Evolutionary conservation across 2,797 vertebrate species (phyloP).

Genomic region (Cyclopterus lumpus): DNA sequence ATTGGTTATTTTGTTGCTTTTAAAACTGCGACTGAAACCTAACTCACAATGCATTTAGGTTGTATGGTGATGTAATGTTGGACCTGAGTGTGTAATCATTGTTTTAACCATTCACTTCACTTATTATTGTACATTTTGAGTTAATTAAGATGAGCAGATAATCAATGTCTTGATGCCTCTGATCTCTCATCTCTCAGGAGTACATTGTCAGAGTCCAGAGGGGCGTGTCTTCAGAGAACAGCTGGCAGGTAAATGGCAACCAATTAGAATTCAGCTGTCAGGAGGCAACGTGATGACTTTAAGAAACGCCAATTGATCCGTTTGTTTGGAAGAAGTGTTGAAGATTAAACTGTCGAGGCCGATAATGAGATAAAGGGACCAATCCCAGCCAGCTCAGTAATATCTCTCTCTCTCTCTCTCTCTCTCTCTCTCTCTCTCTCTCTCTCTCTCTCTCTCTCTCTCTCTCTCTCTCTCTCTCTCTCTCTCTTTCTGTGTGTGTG

Average conservation of each 20-base stretch:
- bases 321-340: neutral
- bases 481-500: conserved; percentile 1
- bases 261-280: neutral
- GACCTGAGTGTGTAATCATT: neutral
- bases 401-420: no score
- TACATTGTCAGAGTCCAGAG: conserved; percentile 97
- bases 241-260: conserved; percentile 91
- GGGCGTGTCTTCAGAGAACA: conserved; percentile 93
- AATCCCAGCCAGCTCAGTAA: neutral
- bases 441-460: no score
- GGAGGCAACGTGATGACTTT: neutral
- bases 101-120: neutral
- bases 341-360: neutral
- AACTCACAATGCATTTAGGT: no score
- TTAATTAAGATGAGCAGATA: neutral
- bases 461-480: no score
- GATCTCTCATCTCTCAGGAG: conserved; percentile 83
- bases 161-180: neutral
- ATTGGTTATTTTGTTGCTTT: no score
- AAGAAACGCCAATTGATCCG: neutral
- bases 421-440: no score
- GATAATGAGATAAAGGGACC: neutral
- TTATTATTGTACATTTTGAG: neutral
- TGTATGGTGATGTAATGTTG: no score
- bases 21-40: no score